These are phyloP conservation scores for Romanogobio albipinnatus DNA, from an alignment of 2,113 vertebrate genomes.

Conservation along the genomic window DNA sequence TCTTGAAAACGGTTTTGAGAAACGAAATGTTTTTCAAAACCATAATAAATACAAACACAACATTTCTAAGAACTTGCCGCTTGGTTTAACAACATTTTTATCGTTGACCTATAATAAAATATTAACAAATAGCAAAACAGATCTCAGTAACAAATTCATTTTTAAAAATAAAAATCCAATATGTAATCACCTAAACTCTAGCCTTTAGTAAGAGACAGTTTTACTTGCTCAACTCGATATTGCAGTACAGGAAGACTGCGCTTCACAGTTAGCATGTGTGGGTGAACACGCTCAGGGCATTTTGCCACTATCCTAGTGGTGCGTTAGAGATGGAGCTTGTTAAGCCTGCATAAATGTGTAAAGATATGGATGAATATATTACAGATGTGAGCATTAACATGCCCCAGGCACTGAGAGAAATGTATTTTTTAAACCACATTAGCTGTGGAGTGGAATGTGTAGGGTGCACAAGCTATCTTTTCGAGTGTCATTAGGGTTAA, in stretches of 20 bases:
- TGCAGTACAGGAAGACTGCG: constrained; percentile 69
- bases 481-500: constrained; percentile 8
- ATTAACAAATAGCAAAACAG: background rate
- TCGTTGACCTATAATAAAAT: background rate
- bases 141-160: constrained; percentile 17
- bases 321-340: constrained; percentile 91
- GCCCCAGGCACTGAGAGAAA: constrained; percentile 58
- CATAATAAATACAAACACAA: background rate
- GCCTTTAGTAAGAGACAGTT: constrained; percentile 28
- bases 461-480: constrained; percentile 42
- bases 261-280: constrained; percentile 94
- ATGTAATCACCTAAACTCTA: constrained; percentile 22
- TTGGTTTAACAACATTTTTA: background rate
- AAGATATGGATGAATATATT: constrained; percentile 86
- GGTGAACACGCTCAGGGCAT: constrained; percentile 81
- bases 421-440: constrained; percentile 49
- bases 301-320: constrained; percentile 84
- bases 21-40: background rate
- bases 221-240: constrained; percentile 28
- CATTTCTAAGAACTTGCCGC: background rate
- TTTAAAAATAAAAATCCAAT: constrained; percentile 23
- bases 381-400: constrained; percentile 79
- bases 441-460: constrained; percentile 52
- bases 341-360: constrained; percentile 86
- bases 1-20: no score